Evolutionary conservation across 2,888 invertebrate genomes (phyloP).

Genomic region (Himalopsyche anomala): DNA sequence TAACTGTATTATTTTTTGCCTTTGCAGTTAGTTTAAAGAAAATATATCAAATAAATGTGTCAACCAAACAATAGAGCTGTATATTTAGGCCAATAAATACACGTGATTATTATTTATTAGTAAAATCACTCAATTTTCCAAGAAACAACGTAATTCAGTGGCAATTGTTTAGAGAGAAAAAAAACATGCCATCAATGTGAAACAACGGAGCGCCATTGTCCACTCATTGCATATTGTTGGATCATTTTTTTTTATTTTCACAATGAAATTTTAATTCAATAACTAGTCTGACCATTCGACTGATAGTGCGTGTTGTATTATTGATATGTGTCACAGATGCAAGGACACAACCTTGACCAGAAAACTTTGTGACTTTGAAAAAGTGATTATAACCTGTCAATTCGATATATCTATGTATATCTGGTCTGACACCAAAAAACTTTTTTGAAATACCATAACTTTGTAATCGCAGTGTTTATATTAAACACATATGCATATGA

Average conservation of each 20-base stretch:
- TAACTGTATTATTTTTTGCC: too few relatives aligned
- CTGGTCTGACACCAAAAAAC: too few relatives aligned
- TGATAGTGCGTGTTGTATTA: not conserved
- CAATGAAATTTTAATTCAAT: not conserved
- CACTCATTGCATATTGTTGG: not conserved
- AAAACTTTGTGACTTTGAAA: not conserved
- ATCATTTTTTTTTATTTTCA: not conserved
- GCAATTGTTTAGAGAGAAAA: not conserved
- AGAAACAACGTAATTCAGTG: not conserved
- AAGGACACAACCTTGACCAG: not conserved
- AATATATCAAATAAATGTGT: not conserved
- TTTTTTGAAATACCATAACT: too few relatives aligned
- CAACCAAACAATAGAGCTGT: not conserved
- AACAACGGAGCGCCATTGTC: not conserved
- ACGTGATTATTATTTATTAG: not conserved
- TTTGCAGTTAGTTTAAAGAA: too few relatives aligned
- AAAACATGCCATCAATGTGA: not conserved
- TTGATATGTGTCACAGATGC: not conserved
- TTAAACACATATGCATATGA: too few relatives aligned
- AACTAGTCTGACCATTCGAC: not conserved
- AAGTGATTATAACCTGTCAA: not conserved
- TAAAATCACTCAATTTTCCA: not conserved
- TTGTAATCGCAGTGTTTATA: too few relatives aligned
- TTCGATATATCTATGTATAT: not conserved
- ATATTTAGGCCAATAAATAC: not conserved